Evolutionary conservation across 2,888 invertebrate species (phyloP).

Genomic region (Eupithecia tripunctaria): DNA sequence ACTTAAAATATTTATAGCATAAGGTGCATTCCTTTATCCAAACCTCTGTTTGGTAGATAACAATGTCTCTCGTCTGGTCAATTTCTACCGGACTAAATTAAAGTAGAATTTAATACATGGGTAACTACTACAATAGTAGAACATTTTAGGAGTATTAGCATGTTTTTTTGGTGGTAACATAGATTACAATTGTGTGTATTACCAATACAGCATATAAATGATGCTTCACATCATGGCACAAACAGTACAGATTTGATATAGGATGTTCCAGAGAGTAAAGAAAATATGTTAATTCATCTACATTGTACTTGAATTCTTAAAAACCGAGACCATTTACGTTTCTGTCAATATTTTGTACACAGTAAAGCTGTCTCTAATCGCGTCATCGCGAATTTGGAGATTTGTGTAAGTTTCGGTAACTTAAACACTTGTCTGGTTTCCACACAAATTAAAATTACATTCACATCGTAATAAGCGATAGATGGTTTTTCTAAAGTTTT

Average conservation of each 20-base stretch:
- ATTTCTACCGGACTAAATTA: not conserved
- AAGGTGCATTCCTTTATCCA: conserved; percentile 2
- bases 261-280: not conserved
- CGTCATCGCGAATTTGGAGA: not conserved
- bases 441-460: not conserved
- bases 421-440: not conserved
- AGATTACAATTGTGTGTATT: not conserved
- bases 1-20: not conserved
- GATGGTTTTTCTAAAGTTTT: not conserved
- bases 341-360: not conserved
- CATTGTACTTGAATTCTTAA: conserved; percentile 3
- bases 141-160: not conserved
- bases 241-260: not conserved
- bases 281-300: not conserved
- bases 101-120: not conserved
- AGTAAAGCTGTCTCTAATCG: not conserved
- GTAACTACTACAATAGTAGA: not conserved
- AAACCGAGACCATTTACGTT: not conserved
- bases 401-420: not conserved
- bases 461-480: not conserved
- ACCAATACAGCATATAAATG: not conserved
- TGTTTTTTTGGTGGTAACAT: not conserved
- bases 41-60: not conserved
- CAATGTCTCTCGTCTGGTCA: not conserved
- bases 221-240: conserved; percentile 11